phyloP scores from a whole-genome alignment of 2,888 invertebrate genomes.

The Rhogogaster chlorosoma region DNA sequence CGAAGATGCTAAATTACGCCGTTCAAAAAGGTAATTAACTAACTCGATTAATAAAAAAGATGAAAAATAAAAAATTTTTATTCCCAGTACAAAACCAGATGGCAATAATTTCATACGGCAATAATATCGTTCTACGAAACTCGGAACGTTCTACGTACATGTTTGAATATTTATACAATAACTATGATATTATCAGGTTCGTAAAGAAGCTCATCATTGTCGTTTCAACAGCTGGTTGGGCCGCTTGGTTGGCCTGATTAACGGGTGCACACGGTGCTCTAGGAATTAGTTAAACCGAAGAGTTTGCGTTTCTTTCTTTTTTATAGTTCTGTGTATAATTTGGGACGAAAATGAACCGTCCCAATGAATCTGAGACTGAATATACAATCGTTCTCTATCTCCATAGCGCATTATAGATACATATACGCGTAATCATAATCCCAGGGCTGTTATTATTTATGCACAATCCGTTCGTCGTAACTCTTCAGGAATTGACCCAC shows the following conservation, averaged over 20 bases:
- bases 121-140: too few species aligned
- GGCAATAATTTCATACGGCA: too few species aligned
- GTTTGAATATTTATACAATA: too few species aligned
- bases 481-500: slow-evolving; percentile 27
- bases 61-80: too few species aligned
- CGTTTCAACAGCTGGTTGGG: not conserved
- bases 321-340: not conserved
- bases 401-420: not conserved
- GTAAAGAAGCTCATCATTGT: slow-evolving; percentile 58
- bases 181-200: not conserved
- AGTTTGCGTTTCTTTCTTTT: not conserved
- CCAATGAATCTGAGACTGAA: not conserved
- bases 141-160: too few species aligned
- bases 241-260: not conserved
- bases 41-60: too few species aligned
- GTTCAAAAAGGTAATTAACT: slow-evolving; percentile 69
- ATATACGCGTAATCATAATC: not conserved
- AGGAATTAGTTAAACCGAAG: not conserved
- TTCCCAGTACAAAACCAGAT: too few species aligned
- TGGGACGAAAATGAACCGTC: not conserved
- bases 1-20: slow-evolving; percentile 70
- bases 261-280: not conserved
- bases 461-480: slow-evolving; percentile 16
- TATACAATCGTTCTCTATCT: not conserved
- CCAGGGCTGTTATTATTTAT: slow-evolving; percentile 28